phyloP scores from a whole-genome alignment of 2,888 invertebrate genomes.

The Pinctada fucata region DNA sequence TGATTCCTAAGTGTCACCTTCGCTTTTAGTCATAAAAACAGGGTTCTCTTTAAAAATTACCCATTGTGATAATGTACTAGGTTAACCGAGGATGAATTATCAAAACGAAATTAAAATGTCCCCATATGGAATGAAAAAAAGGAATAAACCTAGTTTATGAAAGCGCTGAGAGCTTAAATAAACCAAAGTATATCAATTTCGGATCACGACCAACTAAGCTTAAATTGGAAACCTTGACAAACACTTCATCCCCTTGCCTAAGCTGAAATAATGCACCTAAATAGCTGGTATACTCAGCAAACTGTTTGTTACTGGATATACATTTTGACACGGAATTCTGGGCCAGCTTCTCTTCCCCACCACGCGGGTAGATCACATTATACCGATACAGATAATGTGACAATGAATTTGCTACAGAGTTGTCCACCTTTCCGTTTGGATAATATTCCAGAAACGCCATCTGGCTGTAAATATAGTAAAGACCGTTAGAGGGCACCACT shows the following conservation, averaged over 20 bases:
- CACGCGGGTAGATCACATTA: slow-evolving; percentile 68
- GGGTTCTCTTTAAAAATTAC: too few species aligned
- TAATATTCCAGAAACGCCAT: slow-evolving; percentile 66
- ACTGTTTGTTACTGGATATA: slow-evolving; percentile 64
- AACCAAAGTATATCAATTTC: slow-evolving; percentile 69
- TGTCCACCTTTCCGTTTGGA: slow-evolving; percentile 40
- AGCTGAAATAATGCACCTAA: slow-evolving; percentile 71
- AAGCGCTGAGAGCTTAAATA: slow-evolving; percentile 54
- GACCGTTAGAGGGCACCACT: slow-evolving; percentile 65
- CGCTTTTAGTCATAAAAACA: too few species aligned
- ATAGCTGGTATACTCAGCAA: slow-evolving; percentile 71
- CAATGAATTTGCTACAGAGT: slow-evolving; percentile 49
- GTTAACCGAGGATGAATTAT: too few species aligned
- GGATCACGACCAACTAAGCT: slow-evolving; percentile 63
- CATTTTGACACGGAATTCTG: slow-evolving; percentile 71
- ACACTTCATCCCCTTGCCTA: slow-evolving; percentile 67
- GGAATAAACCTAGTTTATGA: too few species aligned
- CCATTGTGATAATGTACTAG: too few species aligned
- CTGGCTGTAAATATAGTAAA: slow-evolving; percentile 71
- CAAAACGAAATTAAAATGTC: too few species aligned
- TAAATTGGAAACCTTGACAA: slow-evolving; percentile 71
- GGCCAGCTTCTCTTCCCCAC: slow-evolving; percentile 68
- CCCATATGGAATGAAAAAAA: too few species aligned
- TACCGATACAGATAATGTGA: slow-evolving; percentile 69
- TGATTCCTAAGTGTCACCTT: too few species aligned